Percentiles rank a stretch among this genome's conserved stretches.
Conservation (phyloP, 2,888 invertebrate species). For the Drosophila percnosoma region DNA sequence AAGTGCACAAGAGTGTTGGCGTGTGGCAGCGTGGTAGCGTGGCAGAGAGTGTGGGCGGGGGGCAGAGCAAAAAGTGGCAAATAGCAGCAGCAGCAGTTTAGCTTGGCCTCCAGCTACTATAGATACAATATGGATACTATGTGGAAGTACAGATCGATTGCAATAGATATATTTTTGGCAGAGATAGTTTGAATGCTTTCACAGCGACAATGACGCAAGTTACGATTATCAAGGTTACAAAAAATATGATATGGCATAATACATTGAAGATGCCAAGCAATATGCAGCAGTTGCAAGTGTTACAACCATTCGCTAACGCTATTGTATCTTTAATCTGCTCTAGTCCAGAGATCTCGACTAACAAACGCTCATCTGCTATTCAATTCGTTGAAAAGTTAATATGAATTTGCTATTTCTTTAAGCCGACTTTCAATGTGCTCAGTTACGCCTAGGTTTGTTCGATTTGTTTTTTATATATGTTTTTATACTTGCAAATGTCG, state of each 20-base stretch:
- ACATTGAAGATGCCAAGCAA: not conserved
- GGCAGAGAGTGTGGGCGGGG: not conserved
- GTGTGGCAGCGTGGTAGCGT: not conserved
- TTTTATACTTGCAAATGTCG: no score
- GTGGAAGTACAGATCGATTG: not conserved
- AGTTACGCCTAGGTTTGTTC: not conserved
- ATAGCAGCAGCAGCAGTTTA: slow-evolving; percentile 4
- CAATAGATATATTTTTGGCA: slow-evolving; percentile 1
- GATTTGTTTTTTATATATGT: no score
- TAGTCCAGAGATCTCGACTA: not conserved
- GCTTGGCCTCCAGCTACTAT: slow-evolving; percentile 12
- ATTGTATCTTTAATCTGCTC: not conserved
- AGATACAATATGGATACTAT: not conserved
- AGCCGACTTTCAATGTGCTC: not conserved
- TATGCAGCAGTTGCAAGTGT: not conserved
- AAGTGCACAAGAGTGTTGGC: slow-evolving; percentile 2
- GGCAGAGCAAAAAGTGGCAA: not conserved
- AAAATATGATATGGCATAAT: not conserved
- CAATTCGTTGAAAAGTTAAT: not conserved
- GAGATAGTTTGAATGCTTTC: not conserved
- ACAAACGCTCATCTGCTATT: not conserved
- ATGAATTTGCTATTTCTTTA: not conserved
- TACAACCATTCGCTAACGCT: not conserved
- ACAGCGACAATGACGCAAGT: not conserved
- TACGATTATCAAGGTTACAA: not conserved